Percentiles rank a stretch among this genome's conserved stretches.
Conservation (phyloP, 2,888 invertebrate species). For the Erynnis tages region DNA sequence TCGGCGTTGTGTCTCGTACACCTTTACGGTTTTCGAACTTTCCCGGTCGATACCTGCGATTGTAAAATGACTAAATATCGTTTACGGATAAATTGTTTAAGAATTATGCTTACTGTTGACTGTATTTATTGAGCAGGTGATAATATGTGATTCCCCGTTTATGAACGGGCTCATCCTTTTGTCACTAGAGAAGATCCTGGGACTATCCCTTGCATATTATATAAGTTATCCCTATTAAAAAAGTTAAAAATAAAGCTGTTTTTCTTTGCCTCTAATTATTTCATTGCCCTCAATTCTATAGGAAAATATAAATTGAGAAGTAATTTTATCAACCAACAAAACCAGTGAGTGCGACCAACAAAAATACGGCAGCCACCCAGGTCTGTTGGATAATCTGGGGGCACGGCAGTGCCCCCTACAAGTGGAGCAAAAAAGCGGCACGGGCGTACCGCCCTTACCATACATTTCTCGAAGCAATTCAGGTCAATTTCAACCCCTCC, state of each 20-base stretch:
- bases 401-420: too few relatives aligned
- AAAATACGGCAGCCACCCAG: too few relatives aligned
- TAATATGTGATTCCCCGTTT: conserved; percentile 77
- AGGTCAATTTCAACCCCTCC: too few relatives aligned
- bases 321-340: too few relatives aligned
- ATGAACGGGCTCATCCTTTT: conserved; percentile 74
- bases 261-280: conserved; percentile 40
- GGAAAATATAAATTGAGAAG: too few relatives aligned
- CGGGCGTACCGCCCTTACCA: too few relatives aligned
- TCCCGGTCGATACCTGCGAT: conserved; percentile 61
- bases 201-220: conserved; percentile 80
- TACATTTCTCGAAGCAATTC: too few relatives aligned
- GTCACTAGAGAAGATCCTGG: conserved; percentile 76
- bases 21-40: conserved; percentile 59
- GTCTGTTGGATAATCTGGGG: too few relatives aligned
- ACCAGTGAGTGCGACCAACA: too few relatives aligned
- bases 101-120: conserved; percentile 81
- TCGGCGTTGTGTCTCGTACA: conserved; percentile 38
- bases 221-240: conserved; percentile 82
- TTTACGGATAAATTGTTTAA: conserved; percentile 78
- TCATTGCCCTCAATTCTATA: conserved; percentile 33
- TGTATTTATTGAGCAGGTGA: conserved; percentile 80
- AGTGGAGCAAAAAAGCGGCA: too few relatives aligned
- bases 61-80: conserved; percentile 74
- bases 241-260: conserved; percentile 63